These are phyloP conservation scores for Saguinus midas DNA, from an alignment of 2,113 vertebrate species.

Conservation along the genomic window DNA sequence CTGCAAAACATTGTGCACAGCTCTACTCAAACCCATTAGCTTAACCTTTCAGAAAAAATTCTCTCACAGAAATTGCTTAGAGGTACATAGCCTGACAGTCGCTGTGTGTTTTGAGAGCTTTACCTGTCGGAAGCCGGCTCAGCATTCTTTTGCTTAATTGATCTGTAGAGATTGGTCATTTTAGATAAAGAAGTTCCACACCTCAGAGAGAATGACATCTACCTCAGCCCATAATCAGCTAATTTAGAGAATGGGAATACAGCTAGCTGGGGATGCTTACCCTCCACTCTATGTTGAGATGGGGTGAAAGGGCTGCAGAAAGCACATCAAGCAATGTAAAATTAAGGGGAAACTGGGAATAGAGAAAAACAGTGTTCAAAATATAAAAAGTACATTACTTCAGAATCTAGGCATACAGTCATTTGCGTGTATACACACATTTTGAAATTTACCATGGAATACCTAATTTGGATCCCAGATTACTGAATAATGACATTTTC, in stretches of 20 bases:
- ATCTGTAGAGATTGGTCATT: conserved; percentile 73
- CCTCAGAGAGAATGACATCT: conserved; percentile 64
- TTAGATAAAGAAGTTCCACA: conserved; percentile 48
- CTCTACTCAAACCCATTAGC: conserved; percentile 66
- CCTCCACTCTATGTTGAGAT: background rate
- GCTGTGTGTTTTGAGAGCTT: conserved; percentile 67
- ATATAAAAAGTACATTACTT: conserved; percentile 2
- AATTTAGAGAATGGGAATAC: conserved; percentile 56
- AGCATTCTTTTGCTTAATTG: conserved; percentile 74
- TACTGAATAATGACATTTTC: background rate
- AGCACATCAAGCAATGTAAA: conserved; percentile 18
- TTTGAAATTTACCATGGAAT: conserved; percentile 20
- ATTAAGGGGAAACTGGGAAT: background rate
- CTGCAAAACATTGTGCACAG: conserved; percentile 63
- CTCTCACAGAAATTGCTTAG: conserved; percentile 56
- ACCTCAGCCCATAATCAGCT: conserved; percentile 68
- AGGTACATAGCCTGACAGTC: conserved; percentile 65
- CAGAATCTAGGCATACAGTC: background rate
- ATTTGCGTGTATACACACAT: background rate
- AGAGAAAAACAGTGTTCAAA: background rate
- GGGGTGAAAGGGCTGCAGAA: background rate
- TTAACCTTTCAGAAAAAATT: conserved; percentile 74
- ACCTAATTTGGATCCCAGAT: background rate
- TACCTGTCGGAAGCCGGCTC: conserved; percentile 49
- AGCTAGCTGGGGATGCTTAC: background rate